These are phyloP conservation scores for Drosophila demipolita DNA, from an alignment of 2,888 invertebrate genomes.

Conservation along the genomic window DNA sequence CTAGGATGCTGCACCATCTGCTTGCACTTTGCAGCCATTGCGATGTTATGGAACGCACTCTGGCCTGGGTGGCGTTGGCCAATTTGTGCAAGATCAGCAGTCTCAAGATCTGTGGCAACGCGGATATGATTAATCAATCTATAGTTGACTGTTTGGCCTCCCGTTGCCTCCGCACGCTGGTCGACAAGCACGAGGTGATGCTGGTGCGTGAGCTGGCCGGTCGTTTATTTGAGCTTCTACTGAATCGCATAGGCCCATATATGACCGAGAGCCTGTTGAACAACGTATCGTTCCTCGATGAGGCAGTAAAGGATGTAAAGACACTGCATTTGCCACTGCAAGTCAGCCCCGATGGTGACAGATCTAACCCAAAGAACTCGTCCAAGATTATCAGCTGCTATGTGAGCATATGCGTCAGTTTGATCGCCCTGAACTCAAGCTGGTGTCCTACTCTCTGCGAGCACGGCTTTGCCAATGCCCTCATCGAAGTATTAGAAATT, in stretches of 20 bases:
- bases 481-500: slow-evolving; percentile 74
- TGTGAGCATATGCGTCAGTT: slow-evolving; percentile 62
- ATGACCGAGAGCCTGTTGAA: slow-evolving; percentile 48
- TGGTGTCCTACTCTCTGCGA: slow-evolving; percentile 67
- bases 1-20: slow-evolving; percentile 74
- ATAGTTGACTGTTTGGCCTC: slow-evolving; percentile 83
- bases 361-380: slow-evolving; percentile 31
- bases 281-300: slow-evolving; percentile 54
- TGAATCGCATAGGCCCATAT: slow-evolving; percentile 43
- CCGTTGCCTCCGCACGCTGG: slow-evolving; percentile 82
- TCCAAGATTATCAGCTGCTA: slow-evolving; percentile 74
- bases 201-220: slow-evolving; percentile 82
- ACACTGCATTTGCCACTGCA: not conserved
- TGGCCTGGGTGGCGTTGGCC: slow-evolving; percentile 82
- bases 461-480: slow-evolving; percentile 65
- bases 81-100: slow-evolving; percentile 40
- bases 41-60: slow-evolving; percentile 80
- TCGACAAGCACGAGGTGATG: slow-evolving; percentile 77
- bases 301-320: slow-evolving; percentile 24
- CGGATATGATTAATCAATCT: slow-evolving; percentile 64
- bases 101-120: slow-evolving; percentile 32
- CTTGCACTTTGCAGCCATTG: slow-evolving; percentile 81
- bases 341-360: not conserved
- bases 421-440: slow-evolving; percentile 50
- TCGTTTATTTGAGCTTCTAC: slow-evolving; percentile 72